Conservation (phyloP, 30 jellyfish, hydroid and myxozoan species). For the Hydractinia symbiolongicarpus region DNA sequence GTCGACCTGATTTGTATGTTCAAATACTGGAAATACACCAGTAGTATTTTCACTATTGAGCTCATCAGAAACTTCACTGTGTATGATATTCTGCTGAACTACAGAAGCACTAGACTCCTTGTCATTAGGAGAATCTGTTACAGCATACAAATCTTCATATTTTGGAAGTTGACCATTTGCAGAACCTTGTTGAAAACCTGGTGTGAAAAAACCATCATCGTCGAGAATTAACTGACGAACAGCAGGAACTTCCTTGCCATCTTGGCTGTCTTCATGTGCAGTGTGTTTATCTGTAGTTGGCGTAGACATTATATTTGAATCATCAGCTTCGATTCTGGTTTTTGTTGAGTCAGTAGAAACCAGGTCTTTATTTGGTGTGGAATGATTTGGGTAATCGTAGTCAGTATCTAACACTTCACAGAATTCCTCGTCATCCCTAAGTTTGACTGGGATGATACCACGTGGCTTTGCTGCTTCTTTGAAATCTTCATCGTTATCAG, state of each 20-base stretch:
- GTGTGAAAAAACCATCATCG: too few relatives aligned
- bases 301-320: neutral
- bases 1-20: too few relatives aligned
- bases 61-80: neutral
- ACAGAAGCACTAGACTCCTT: too few relatives aligned
- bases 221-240: neutral
- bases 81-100: neutral
- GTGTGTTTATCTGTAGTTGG: neutral
- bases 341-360: neutral
- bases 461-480: too few relatives aligned
- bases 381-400: slow-evolving; percentile 9
- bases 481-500: too few relatives aligned
- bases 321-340: neutral
- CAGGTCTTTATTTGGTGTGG: slow-evolving; percentile 16
- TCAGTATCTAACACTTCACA: slow-evolving; percentile 1
- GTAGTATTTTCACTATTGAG: neutral
- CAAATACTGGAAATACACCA: too few relatives aligned
- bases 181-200: too few relatives aligned
- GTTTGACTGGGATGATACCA: too few relatives aligned
- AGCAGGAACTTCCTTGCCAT: neutral
- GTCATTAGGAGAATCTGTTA: neutral
- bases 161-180: neutral
- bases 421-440: neutral
- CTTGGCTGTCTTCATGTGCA: neutral
- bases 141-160: neutral